Conservation (phyloP, 2,888 invertebrate species). For the Ferrisia virgata region DNA sequence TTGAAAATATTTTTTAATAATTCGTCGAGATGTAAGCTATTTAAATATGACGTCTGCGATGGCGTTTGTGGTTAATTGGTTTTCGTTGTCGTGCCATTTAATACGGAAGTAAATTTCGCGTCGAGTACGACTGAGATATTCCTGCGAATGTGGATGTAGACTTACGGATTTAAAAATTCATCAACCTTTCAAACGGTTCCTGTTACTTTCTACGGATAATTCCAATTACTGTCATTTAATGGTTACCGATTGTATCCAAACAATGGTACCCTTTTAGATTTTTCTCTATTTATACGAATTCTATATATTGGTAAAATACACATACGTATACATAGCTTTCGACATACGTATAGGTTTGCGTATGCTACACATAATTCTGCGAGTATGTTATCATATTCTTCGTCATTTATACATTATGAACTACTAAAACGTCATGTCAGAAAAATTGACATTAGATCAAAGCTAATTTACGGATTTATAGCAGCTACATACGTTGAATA, state of each 20-base stretch:
- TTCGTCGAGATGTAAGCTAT: not conserved
- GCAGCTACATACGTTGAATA: not conserved
- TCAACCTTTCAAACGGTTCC: conserved; percentile 10
- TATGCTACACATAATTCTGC: not conserved
- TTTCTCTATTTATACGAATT: not conserved
- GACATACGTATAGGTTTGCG: not conserved
- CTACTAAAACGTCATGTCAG: conserved; percentile 19
- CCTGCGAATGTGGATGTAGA: conserved; percentile 19
- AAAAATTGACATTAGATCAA: conserved; percentile 17
- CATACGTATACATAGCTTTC: too few species aligned
- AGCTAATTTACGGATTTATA: conserved; percentile 29
- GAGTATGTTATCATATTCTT: not conserved
- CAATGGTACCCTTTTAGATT: conserved; percentile 11
- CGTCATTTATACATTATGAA: not conserved
- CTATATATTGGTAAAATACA: not conserved
- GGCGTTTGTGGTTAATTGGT: conserved; percentile 6
- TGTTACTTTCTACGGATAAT: conserved; percentile 32
- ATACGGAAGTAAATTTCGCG: conserved; percentile 12
- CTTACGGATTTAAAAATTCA: conserved; percentile 33
- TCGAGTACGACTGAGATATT: not conserved
- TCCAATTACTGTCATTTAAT: conserved; percentile 30
- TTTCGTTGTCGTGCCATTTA: conserved; percentile 14
- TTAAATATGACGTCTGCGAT: not conserved
- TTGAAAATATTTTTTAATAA: not conserved
- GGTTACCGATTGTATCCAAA: conserved; percentile 23